Evolutionary conservation across 2,113 vertebrate species (phyloP), one percentile per base, ranked within the genome.

Genomic region (Bubo bubo): DNA sequence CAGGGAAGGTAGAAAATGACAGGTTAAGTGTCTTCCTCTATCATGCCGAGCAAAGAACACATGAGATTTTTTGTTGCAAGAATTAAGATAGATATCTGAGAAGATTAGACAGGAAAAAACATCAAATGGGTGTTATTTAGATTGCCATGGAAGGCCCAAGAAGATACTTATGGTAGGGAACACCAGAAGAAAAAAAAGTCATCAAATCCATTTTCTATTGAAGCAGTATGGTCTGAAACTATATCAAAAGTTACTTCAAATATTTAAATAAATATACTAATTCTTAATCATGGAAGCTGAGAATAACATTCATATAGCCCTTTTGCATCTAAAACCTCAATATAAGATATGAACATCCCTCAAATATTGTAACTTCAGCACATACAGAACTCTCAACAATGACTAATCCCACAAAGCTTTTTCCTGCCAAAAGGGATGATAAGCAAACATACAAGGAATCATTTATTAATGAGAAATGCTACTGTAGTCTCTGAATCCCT

Each of bases 391-490:
- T 72, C 92, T 83, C 55, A 84, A 43, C 19, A 86, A 56, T 79
- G 35, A 50, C 43, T 86, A 88, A 91, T 86, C 23, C 43, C 21
- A 45, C 27, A 67, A 67, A 88, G 60, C 18, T 39, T 91, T 76
- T 75, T 64, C 27, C 39, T 77, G 18, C 18, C 49, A n/a, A 85
- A 95, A 90, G 7, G 5, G 10, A 74, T 82, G 88, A 88, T 58
- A 84, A 86, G 22, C 41, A 95, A 94, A 91, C 64, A 66, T 18
- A 30, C 16, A 50, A 82, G 58, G 75, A 86, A 91, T 80, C 13
- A 77, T 72, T 92, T 95, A 75, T 93, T 93, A 96, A 75, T 72
- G 23, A 94, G 72, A 94, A 91, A 95, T 92, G 12, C 8, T 95
- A 43, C 68, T 49, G 24, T 59, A 39, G 18, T 59, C 9, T 95